These are phyloP conservation scores for Caenorhabditis panamensis DNA, from an alignment of 2,888 invertebrate genomes.

Conservation along the genomic window DNA sequence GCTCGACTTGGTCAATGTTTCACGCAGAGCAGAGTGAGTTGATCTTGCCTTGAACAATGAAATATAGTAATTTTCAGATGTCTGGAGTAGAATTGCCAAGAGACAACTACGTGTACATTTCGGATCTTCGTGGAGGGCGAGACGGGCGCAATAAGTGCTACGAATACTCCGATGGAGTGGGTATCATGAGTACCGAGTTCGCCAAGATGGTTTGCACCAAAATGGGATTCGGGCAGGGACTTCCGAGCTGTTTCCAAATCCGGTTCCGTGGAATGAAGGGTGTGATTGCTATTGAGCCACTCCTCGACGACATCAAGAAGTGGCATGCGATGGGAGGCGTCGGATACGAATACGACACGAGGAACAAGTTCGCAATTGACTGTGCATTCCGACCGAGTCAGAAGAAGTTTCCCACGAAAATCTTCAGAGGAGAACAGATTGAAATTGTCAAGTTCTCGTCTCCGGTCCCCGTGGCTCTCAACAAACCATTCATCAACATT, in stretches of 20 bases:
- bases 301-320: slow-evolving; percentile 65
- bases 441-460: slow-evolving; percentile 78
- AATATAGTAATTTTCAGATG: slow-evolving; percentile 20
- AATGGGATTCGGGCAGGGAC: slow-evolving; percentile 30
- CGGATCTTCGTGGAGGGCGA: slow-evolving; percentile 59
- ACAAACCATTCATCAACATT: slow-evolving; percentile 81
- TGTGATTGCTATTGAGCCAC: slow-evolving; percentile 75
- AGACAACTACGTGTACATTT: slow-evolving; percentile 20
- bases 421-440: slow-evolving; percentile 24
- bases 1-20: slow-evolving; percentile 82
- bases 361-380: neutral
- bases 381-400: slow-evolving; percentile 40
- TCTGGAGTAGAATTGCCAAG: slow-evolving; percentile 50
- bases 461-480: slow-evolving; percentile 76
- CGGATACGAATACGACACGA: neutral
- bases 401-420: slow-evolving; percentile 45
- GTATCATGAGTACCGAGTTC: slow-evolving; percentile 63
- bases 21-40: slow-evolving; percentile 73
- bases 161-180: slow-evolving; percentile 75
- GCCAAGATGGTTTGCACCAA: slow-evolving; percentile 17
- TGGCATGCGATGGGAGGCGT: neutral
- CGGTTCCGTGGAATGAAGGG: slow-evolving; percentile 80
- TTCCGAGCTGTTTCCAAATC: slow-evolving; percentile 67
- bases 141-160: slow-evolving; percentile 3
- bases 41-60: no score